Evolutionary conservation across 2,888 invertebrate species (phyloP).

Genomic region (Helleia helle): DNA sequence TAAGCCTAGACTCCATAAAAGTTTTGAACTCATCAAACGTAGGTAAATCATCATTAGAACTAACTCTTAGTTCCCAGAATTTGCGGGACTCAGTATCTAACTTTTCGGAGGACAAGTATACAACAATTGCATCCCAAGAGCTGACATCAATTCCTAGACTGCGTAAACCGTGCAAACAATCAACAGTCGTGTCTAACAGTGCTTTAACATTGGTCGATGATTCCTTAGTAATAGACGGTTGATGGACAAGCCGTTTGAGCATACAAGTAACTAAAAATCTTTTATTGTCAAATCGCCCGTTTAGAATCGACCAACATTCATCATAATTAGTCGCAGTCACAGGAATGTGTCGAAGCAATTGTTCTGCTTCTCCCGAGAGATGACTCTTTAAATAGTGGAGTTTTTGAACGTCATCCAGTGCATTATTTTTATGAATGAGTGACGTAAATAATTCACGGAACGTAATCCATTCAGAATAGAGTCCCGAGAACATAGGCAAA

Average conservation of each 20-base stretch:
- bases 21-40: slow-evolving; percentile 18
- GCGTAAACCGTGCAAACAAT: slow-evolving; percentile 18
- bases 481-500: background rate
- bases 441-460: slow-evolving; percentile 20
- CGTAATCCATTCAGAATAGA: slow-evolving; percentile 20
- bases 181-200: slow-evolving; percentile 18
- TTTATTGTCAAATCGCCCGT: background rate
- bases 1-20: slow-evolving; percentile 19
- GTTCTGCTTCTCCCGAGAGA: slow-evolving; percentile 22
- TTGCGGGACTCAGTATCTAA: slow-evolving; percentile 19
- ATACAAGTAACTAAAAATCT: background rate
- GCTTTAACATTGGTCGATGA: background rate
- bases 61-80: slow-evolving; percentile 20
- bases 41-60: slow-evolving; percentile 19
- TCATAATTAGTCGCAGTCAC: background rate
- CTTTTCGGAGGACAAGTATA: slow-evolving; percentile 17
- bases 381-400: slow-evolving; percentile 22
- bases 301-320: background rate
- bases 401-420: slow-evolving; percentile 21
- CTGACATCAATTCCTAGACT: slow-evolving; percentile 16
- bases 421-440: slow-evolving; percentile 20
- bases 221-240: background rate
- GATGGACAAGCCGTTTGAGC: background rate
- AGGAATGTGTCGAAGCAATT: slow-evolving; percentile 1
- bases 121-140: slow-evolving; percentile 22